Evolutionary conservation across 1,140 invertebrate species (phyloP), one percentile per base, ranked within the genome.

Genomic region (Meloidogyne hapla): DNA sequence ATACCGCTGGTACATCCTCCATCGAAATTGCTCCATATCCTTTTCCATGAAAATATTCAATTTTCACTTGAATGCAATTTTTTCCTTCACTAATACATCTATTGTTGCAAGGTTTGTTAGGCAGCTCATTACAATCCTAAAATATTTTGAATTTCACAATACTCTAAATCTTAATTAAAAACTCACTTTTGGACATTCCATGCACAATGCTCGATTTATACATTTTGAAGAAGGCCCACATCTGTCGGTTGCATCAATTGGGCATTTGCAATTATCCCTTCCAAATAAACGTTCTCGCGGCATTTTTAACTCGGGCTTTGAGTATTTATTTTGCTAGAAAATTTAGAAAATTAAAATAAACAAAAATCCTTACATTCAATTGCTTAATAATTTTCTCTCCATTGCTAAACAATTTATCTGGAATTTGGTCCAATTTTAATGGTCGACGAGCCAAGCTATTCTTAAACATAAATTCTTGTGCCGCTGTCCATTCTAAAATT

Each of bases 401-500:
- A 67, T 77, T 77, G 28, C 76, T 77, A 23, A 76, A 75, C 12
- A 12, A 26, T 18, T 25, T 38, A 45, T 79, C 67, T 12, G 74
- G 65, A 61, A 78, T 73, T 65, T 79, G 77, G 33, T 80, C 77
- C 2, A 2, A 0, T 65, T 56, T 69, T 18, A 64, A 26, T 25
- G 62, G 40, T 12, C 61, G 23, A 1, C 76, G 42, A 45, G 23
- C 21, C 6, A 75, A 21, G 56, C 48, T 75, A 33, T 76, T 80
- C n/a, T 70, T 33, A 5, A 63, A 10, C 25, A 79, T 62, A 33
- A 21, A 64, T 26, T 79, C 68, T 64, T 78, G 76, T 42, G 78
- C 76, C 38, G 40, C 40, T 56, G 67, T 56, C 77, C 77, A 78
- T 61, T 78, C 77, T 78, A 69, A 21, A 80, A 78, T 18, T 12